phyloP scores from a whole-genome alignment of 2,797 vertebrate species.

The Astyanax mexicanus region DNA sequence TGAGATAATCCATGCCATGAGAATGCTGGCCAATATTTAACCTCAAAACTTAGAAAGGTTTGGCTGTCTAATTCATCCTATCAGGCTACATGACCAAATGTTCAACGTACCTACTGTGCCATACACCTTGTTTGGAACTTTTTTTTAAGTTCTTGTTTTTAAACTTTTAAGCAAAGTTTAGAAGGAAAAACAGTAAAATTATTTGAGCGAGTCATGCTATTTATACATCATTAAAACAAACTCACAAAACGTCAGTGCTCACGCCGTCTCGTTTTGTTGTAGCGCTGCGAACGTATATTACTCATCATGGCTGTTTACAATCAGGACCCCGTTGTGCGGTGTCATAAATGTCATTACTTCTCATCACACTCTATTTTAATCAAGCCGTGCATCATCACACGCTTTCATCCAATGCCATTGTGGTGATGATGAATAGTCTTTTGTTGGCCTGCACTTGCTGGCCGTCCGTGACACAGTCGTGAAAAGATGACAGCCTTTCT shows the following conservation, averaged over 20 bases:
- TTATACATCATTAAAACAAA: not conserved
- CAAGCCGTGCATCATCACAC: constrained; percentile 21
- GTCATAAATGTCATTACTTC: constrained; percentile 24
- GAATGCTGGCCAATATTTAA: no score
- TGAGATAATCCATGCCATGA: no score
- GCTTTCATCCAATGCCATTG: constrained; percentile 26
- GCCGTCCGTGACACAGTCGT: constrained; percentile 7
- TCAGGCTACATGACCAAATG: no score
- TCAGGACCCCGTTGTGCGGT: not conserved
- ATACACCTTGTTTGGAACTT: no score
- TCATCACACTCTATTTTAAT: constrained; percentile 14
- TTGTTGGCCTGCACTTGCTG: constrained; percentile 15
- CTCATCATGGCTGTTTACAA: constrained; percentile 15
- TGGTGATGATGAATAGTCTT: constrained; percentile 17
- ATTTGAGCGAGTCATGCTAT: not conserved
- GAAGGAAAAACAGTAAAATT: not conserved
- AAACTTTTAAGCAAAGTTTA: no score
- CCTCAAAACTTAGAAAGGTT: no score
- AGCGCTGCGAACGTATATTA: not conserved
- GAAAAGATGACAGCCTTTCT: constrained; percentile 35
- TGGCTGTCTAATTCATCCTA: no score
- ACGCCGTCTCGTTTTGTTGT: not conserved
- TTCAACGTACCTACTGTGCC: no score
- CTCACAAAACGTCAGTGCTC: not conserved
- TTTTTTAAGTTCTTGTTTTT: no score